phyloP scores from a whole-genome alignment of 2,888 invertebrate genomes.

The Aleiodes leptofemur region DNA sequence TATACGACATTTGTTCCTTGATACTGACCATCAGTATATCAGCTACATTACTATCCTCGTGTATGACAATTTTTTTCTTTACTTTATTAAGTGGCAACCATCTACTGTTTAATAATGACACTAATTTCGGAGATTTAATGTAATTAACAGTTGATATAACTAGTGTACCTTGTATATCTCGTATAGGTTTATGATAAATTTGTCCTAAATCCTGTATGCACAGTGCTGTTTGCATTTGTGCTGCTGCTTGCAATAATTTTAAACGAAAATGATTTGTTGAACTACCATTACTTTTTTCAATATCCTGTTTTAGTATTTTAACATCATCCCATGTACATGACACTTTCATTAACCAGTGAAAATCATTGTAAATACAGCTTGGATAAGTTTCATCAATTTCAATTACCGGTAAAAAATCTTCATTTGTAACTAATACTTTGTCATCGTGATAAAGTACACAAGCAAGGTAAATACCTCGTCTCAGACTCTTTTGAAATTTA shows the following conservation, averaged over 20 bases:
- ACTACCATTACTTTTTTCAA: slow-evolving; percentile 95
- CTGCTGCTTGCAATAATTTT: slow-evolving; percentile 93
- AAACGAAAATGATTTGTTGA: slow-evolving; percentile 92
- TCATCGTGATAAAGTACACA: slow-evolving; percentile 97
- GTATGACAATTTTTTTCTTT: slow-evolving; percentile 85
- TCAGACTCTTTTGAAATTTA: slow-evolving; percentile 95
- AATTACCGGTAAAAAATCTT: slow-evolving; percentile 97
- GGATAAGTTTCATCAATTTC: slow-evolving; percentile 98
- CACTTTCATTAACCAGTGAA: slow-evolving; percentile 99
- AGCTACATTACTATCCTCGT: slow-evolving; percentile 85
- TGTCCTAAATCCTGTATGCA: slow-evolving; percentile 96
- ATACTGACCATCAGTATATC: slow-evolving; percentile 92
- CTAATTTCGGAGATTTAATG: slow-evolving; percentile 87
- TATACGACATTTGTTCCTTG: slow-evolving; percentile 85
- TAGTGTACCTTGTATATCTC: slow-evolving; percentile 92
- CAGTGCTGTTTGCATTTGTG: slow-evolving; percentile 93
- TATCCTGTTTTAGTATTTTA: slow-evolving; percentile 91
- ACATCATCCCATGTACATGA: slow-evolving; percentile 98
- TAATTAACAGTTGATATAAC: slow-evolving; percentile 92
- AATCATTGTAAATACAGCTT: slow-evolving; percentile 92
- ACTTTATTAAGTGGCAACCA: slow-evolving; percentile 94
- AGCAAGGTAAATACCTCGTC: slow-evolving; percentile 94
- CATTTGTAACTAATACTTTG: slow-evolving; percentile 95
- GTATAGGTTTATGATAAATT: slow-evolving; percentile 92
- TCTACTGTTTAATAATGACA: slow-evolving; percentile 92